These are phyloP conservation scores for Ispidina lecontei DNA, from an alignment of 2,797 vertebrate genomes.

Conservation along the genomic window DNA sequence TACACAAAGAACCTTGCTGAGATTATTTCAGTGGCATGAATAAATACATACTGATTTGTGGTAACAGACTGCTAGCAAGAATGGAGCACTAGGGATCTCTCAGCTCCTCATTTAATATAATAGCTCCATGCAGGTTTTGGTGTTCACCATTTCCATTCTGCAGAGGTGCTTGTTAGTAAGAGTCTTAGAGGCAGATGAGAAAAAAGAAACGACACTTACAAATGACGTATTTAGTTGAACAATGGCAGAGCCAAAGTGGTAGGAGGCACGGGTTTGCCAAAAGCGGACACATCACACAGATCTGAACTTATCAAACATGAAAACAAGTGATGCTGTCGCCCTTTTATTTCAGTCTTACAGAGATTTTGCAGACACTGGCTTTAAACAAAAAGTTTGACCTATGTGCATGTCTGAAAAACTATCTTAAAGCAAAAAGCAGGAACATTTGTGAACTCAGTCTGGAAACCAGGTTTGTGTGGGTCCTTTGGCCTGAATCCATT, in stretches of 20 bases:
- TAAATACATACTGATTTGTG: slow-evolving; percentile 1
- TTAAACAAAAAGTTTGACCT: neutral
- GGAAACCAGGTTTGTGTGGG: neutral
- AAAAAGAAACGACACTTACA: neutral
- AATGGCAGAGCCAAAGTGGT: neutral
- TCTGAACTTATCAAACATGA: neutral
- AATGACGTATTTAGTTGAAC: neutral
- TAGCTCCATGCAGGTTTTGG: neutral
- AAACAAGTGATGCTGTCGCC: neutral
- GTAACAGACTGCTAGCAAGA: neutral
- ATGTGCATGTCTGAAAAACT: neutral
- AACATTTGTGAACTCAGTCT: neutral
- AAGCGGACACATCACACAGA: neutral
- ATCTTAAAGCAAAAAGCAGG: neutral
- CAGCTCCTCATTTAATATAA: slow-evolving; percentile 7
- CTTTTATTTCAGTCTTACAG: neutral
- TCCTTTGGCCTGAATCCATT: neutral
- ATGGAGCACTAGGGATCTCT: neutral
- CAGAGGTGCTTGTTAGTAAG: slow-evolving; percentile 11
- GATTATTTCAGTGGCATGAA: neutral
- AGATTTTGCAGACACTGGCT: neutral
- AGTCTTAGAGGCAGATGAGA: neutral
- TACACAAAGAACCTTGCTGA: neutral
- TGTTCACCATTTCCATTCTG: neutral
- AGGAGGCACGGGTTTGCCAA: neutral